Conservation (phyloP, 2,797 vertebrate genomes). For the Peromyscus aztecus region DNA sequence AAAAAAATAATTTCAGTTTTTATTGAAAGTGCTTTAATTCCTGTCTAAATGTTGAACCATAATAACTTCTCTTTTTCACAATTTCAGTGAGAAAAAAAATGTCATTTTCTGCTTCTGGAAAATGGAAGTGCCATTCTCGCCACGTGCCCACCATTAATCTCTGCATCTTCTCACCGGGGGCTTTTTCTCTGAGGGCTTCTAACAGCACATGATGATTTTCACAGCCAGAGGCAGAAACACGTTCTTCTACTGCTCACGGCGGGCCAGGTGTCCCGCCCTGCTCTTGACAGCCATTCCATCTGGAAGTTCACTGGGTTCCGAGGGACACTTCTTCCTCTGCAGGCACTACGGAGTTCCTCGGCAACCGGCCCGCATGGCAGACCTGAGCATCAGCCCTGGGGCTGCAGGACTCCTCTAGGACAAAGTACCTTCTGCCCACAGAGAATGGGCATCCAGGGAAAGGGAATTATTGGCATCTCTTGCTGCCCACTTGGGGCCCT, state of each 20-base stretch:
- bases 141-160: constrained; percentile 7
- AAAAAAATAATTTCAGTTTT: constrained; percentile 59
- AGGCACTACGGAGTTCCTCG: neutral
- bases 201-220: neutral
- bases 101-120: constrained; percentile 67
- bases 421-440: neutral
- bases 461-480: neutral
- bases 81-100: constrained; percentile 49
- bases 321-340: neutral
- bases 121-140: constrained; percentile 33
- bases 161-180: neutral
- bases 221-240: constrained; percentile 37
- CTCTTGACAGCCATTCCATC: neutral
- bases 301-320: neutral
- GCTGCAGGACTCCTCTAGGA: neutral
- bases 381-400: neutral
- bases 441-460: neutral
- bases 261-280: neutral
- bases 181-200: constrained; percentile 21
- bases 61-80: constrained; percentile 64
- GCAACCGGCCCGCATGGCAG: neutral
- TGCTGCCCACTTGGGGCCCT: neutral
- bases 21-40: constrained; percentile 64
- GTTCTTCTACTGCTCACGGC: neutral
- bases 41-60: constrained; percentile 67